A percentile compares a stretch with the other conserved stretches of the same genome.
Evolutionary conservation across 2,888 invertebrate genomes (phyloP).

Genomic region (Prionchulus punctatus): DNA sequence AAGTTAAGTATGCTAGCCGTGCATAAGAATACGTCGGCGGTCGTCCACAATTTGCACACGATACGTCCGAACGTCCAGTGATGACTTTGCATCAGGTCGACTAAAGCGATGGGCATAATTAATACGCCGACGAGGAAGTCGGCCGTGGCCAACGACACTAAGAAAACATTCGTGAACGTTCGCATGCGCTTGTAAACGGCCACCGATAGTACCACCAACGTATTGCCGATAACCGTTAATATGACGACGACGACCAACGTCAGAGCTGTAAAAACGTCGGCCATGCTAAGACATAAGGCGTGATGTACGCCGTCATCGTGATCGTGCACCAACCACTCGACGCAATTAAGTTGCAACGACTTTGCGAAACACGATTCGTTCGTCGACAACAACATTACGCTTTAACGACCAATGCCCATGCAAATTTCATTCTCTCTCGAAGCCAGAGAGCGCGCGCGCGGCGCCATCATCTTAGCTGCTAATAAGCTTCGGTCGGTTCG

Average conservation of each 20-base stretch:
- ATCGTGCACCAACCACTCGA: too few relatives aligned
- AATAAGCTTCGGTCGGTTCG: too few relatives aligned
- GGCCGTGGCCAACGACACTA: conserved; percentile 34
- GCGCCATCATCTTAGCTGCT: too few relatives aligned
- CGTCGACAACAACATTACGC: too few relatives aligned
- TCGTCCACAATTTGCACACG: conserved; percentile 26
- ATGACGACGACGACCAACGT: conserved; percentile 27
- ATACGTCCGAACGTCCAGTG: conserved; percentile 25
- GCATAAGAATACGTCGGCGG: conserved; percentile 29
- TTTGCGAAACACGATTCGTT: too few relatives aligned
- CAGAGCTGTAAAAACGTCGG: neutral
- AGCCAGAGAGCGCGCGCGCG: too few relatives aligned
- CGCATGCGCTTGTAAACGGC: conserved; percentile 34
- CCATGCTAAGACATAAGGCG: conserved; percentile 2
- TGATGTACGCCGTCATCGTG: too few relatives aligned
- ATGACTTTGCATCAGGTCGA: conserved; percentile 31
- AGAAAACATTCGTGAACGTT: conserved; percentile 34
- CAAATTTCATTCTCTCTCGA: too few relatives aligned
- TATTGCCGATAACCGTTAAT: conserved; percentile 30
- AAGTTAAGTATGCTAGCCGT: conserved; percentile 31
- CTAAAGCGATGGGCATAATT: conserved; percentile 33
- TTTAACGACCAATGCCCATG: too few relatives aligned
- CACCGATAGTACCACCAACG: conserved; percentile 33
- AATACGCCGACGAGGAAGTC: conserved; percentile 32
- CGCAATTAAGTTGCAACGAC: too few relatives aligned